Base-by-base conservation (phyloP, 2,113 vertebrate species). In the Pterophyllum scalare region DNA sequence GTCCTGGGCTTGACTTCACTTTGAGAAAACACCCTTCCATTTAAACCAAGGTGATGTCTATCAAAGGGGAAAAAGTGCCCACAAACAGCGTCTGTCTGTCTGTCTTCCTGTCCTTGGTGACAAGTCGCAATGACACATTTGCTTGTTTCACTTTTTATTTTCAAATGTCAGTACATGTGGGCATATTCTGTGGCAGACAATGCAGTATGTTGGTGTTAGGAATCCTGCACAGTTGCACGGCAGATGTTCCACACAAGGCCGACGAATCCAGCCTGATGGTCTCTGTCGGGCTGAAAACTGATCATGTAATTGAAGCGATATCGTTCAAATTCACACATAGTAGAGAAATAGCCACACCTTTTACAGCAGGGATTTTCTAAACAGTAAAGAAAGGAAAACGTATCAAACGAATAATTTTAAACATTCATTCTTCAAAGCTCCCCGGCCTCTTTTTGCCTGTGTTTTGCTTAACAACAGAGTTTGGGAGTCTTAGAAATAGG, bases 1-100 rank as follows among this genome's bases (percentile, higher is more conserved):
- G 76, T 56, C 80, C 43, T 17, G n/a, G 33, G 76, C 77, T 84
- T 20, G 26, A 57, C 61, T 61, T 59, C 2, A 33, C 82, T 77
- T 76, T 82, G 60, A 82, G 26, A 75, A 76, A 81, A 77, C 58
- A 40, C 17, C 62, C 19, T 19, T 75, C 31, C 10, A 60, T 72
- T 80, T 24, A 86, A 74, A 81, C 76, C 81, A 91, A 88, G 82
- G 88, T 84, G 76, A 89, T 60, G 82, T 85, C 84, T 84, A 22
- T 80, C 31, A 57, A 10, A 26, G 46, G 19, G 17, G 9, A 8
- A 76, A 74, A 82, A 81, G 82, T 52, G 81, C 57, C 75, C 12
- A 19, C 76, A 70, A 20, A 49, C 24, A 24, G 61, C 5, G 28
- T 28, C 3, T 28, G 28, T 28, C 83, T 77, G 9, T 79, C 75